Percentiles rank a stretch among this genome's conserved stretches.
phyloP scores from a whole-genome alignment of 2,888 invertebrate species.

The Brachypterus glaber region DNA sequence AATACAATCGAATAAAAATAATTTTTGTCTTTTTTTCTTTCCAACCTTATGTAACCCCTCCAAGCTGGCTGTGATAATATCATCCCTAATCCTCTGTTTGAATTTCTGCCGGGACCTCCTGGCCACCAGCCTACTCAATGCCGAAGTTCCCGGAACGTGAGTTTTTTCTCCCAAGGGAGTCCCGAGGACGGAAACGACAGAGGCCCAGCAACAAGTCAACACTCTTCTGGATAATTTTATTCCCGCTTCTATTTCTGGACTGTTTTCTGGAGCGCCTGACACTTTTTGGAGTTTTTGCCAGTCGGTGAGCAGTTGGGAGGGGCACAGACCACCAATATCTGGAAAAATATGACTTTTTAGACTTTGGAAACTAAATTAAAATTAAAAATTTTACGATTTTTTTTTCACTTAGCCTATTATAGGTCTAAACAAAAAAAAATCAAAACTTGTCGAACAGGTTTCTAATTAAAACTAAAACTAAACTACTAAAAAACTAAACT shows the following conservation, averaged over 20 bases:
- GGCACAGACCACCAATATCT: slow-evolving; percentile 78
- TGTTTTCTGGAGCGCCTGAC: slow-evolving; percentile 52
- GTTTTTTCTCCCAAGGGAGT: slow-evolving; percentile 55
- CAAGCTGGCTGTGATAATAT: slow-evolving; percentile 71
- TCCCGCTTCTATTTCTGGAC: slow-evolving; percentile 69
- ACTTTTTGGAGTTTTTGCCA: slow-evolving; percentile 79
- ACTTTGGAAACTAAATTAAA: too few relatives aligned
- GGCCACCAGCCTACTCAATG: slow-evolving; percentile 49
- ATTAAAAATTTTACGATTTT: too few relatives aligned
- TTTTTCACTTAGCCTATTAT: too few relatives aligned
- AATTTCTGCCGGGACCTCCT: slow-evolving; percentile 45
- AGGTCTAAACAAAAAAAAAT: too few relatives aligned
- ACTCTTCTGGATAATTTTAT: slow-evolving; percentile 67
- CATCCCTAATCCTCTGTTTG: slow-evolving; percentile 59
- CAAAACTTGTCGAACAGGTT: too few relatives aligned
- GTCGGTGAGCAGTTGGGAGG: slow-evolving; percentile 76
- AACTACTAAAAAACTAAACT: slow-evolving; percentile 5
- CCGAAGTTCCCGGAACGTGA: slow-evolving; percentile 38
- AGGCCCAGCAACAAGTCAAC: slow-evolving; percentile 85
- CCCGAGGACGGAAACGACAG: slow-evolving; percentile 80
- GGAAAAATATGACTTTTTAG: too few relatives aligned
- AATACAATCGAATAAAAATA: neutral
- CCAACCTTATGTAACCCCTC: slow-evolving; percentile 78
- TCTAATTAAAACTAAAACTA: neutral
- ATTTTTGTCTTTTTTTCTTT: neutral